These are phyloP conservation scores for Protobothrops flavoviridis DNA, from an alignment of 2,113 vertebrate species.

Conservation along the genomic window DNA sequence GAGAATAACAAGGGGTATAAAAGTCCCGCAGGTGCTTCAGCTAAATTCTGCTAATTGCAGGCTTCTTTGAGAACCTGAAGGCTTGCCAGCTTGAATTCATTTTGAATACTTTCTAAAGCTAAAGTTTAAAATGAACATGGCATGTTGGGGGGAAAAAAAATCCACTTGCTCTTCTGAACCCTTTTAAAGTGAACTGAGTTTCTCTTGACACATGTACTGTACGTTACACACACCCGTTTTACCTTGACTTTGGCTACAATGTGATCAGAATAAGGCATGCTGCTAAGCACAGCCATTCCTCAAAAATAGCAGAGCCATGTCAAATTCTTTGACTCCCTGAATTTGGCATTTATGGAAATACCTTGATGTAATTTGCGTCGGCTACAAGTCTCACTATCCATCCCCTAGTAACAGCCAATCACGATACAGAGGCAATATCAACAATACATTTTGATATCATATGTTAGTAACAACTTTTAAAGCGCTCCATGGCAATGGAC, in stretches of 20 bases:
- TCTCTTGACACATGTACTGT: background rate
- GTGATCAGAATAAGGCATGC: background rate
- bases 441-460: background rate
- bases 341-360: background rate
- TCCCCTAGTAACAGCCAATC: background rate
- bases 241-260: background rate
- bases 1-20: background rate
- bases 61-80: background rate
- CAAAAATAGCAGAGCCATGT: background rate
- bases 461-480: too few species aligned
- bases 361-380: too few species aligned
- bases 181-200: background rate
- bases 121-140: background rate
- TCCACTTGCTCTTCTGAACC: background rate
- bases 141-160: background rate
- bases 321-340: background rate
- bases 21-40: background rate
- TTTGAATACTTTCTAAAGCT: background rate
- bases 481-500: too few species aligned
- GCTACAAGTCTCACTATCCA: background rate
- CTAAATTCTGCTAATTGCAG: background rate
- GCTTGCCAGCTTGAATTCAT: background rate
- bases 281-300: background rate
- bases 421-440: background rate
- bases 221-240: background rate